Conservation (phyloP, 2,888 invertebrate species). For the Ctenicera cuprea region DNA sequence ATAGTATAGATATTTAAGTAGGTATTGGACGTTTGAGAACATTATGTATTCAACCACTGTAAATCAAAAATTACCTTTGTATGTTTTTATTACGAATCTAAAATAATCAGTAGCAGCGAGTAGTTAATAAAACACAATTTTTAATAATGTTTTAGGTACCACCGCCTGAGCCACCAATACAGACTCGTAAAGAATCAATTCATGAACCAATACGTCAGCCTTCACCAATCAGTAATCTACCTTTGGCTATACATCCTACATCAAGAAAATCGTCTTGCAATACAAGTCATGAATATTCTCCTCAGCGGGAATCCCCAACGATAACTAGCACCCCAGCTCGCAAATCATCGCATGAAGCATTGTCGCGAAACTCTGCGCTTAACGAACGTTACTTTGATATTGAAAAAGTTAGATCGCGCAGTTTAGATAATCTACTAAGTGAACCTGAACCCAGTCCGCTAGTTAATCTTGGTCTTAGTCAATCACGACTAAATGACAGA, state of each 20-base stretch:
- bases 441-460: constrained; percentile 80
- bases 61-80: too few relatives aligned
- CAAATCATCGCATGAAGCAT: constrained; percentile 84
- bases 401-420: constrained; percentile 87
- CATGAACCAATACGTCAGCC: constrained; percentile 61
- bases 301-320: constrained; percentile 71
- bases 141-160: constrained; percentile 76
- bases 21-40: too few relatives aligned
- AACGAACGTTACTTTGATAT: constrained; percentile 92
- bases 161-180: constrained; percentile 80
- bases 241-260: constrained; percentile 59
- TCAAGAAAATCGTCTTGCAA: constrained; percentile 70
- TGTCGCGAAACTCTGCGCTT: constrained; percentile 88
- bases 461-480: constrained; percentile 86
- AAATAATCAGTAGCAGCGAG: too few relatives aligned
- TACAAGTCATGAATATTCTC: constrained; percentile 63
- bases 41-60: too few relatives aligned
- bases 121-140: too few relatives aligned
- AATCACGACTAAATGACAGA: constrained; percentile 90
- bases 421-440: constrained; percentile 88
- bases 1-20: too few relatives aligned
- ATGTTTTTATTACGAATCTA: too few relatives aligned
- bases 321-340: constrained; percentile 73
- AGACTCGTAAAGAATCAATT: constrained; percentile 63
- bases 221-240: constrained; percentile 43